Evolutionary conservation across 2,113 vertebrate species (phyloP), one percentile per base, ranked within the genome.

Genomic region (Oplegnathus fasciatus): DNA sequence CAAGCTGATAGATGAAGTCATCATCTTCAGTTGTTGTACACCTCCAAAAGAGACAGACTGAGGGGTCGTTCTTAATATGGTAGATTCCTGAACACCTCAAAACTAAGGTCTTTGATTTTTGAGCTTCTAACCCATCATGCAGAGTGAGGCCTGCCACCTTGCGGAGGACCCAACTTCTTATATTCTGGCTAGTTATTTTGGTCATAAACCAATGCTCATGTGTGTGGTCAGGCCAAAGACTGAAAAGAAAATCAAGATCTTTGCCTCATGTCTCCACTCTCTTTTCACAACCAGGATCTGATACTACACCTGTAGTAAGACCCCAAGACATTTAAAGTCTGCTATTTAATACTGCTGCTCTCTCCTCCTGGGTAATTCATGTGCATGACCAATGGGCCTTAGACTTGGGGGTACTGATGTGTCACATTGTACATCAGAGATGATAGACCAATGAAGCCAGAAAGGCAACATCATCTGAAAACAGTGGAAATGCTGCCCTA

Each of bases 361-460:
- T 55, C 34, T 68, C 17, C 26, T 58, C 40, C 24, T 76, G 17
- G 34, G 42, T 24, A 2, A 11, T 83, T n/a, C 34, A 55, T 40
- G 2, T 1, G 24, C 5, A 26, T 48, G 32, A 20, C 50, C 20
- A 48, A 30, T 54, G 30, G 17, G 40, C 61, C 65, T 61, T 9
- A 46, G 32, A 65, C 28, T 30, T 73, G 4, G 37, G 15, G 28
- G 55, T 60, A 72, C 14, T 76, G n/a, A 57, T 50, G 9, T 68
- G 52, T 22, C 74, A 65, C 24, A 60, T 2, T 42, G 48, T 32
- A 57, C 18, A 50, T 58, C 52, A 82, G 17, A 79, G 34, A 73
- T 57, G 40, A 44, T 10, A 68, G 17, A 37, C 48, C 55, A 28
- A 37, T 67, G 32, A 30, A 67, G 20, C 46, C 5, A 11, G 2